A percentile compares a stretch with the other conserved stretches of the same genome.
Conservation (phyloP, 2,797 vertebrate genomes). For the Buphagus erythrorhynchus region DNA sequence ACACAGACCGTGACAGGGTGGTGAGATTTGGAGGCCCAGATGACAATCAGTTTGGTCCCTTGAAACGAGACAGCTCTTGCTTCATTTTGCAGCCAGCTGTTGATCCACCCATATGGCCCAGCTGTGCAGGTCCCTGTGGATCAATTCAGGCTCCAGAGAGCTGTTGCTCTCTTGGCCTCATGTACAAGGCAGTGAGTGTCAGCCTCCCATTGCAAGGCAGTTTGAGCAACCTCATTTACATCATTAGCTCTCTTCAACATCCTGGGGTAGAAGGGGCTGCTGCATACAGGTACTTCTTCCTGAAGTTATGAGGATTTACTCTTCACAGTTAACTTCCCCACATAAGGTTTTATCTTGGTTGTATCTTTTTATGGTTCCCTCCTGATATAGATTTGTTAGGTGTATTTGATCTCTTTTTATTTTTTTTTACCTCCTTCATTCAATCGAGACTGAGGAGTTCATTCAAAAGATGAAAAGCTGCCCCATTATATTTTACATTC, state of each 20-base stretch:
- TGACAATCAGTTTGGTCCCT: neutral
- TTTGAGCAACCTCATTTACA: neutral
- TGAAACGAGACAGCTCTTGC: neutral
- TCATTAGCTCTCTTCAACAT: neutral
- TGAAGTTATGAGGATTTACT: neutral
- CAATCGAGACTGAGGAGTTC: accelerated
- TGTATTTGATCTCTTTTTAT: neutral
- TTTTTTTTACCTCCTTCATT: neutral
- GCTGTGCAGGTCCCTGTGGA: neutral
- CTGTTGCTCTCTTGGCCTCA: neutral
- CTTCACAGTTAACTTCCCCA: neutral
- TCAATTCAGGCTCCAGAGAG: neutral
- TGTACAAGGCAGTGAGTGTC: accelerated
- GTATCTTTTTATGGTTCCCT: slow-evolving; percentile 40
- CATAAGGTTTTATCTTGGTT: slow-evolving; percentile 36
- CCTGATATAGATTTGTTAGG: neutral
- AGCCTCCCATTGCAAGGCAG: neutral
- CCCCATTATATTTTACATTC: neutral
- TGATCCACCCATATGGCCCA: accelerated
- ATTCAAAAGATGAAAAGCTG: neutral
- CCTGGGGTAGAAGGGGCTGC: neutral
- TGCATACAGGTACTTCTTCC: neutral
- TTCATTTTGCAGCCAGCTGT: neutral
- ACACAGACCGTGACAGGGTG: neutral
- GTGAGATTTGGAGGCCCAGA: neutral